Base-by-base conservation (phyloP, 2,113 vertebrate genomes). In the Acrocephalus kingi region DNA sequence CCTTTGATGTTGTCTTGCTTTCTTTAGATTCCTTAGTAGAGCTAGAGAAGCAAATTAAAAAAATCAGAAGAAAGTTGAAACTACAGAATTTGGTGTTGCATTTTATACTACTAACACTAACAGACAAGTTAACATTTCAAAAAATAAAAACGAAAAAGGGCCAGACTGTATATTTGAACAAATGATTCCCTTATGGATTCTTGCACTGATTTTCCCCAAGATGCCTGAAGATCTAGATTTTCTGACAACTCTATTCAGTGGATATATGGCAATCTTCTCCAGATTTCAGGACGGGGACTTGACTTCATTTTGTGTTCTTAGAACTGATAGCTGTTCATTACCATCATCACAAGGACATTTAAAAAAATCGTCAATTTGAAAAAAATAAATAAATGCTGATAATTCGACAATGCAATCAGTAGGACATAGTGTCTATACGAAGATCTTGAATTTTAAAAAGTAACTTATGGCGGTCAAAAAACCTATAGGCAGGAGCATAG, bases 171-270 rank as follows among this genome's bases (percentile, higher is more conserved):
- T 97, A 98, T 98, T 98, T 97, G 98, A 98, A 98, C 97, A 98
- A 99, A 98, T 98, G 98, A 97, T 95, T 98, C 99, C 98, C 98
- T 98, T 98, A 98, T 98, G 98, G 98, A 98, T 99, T 99, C 98
- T 98, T 98, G 98, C 97, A 99, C 98, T 98, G 98, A 98, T 99
- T 99, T 98, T 99, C 98, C 98, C 98, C 98, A 98, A 97, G 99
- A 97, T 98, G 99, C 98, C 98, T 98, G 99, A 98, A 98, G 99
- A 98, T 98, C 98, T 98, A 99, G 97, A 98, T 99, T 99, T 98
- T 98, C 98, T 99, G 99, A 99, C 98, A 99, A 99, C 98, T 98
- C 98, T 99, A 98, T 98, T 99, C 98, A 98, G 99, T 99, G 98
- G 99, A 98, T 91, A 98, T 98, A 99, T 99, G 98, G 97, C 96